These are phyloP conservation scores for Trissolcus brochymenae DNA, from an alignment of 2,888 invertebrate species.

Conservation along the genomic window DNA sequence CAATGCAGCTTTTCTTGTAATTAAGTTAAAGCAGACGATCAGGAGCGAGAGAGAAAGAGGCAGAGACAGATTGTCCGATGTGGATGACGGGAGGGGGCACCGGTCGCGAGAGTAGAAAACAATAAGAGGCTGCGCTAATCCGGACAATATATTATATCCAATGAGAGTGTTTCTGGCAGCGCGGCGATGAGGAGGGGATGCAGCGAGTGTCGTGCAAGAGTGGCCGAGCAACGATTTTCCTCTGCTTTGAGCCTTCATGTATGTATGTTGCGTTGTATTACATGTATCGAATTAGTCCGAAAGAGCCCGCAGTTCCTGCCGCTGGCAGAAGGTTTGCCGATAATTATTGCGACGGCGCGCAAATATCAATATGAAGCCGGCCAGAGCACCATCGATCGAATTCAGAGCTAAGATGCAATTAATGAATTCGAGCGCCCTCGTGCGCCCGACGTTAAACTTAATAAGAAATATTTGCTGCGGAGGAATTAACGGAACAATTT, in stretches of 20 bases:
- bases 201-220: conserved; percentile 56
- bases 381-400: conserved; percentile 72
- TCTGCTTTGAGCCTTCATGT: conserved; percentile 38
- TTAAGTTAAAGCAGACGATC: conserved; percentile 74
- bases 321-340: conserved; percentile 56
- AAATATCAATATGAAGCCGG: conserved; percentile 68
- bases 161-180: conserved; percentile 72
- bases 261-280: conserved; percentile 50
- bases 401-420: conserved; percentile 72
- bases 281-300: conserved; percentile 52
- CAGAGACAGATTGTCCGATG: conserved; percentile 37
- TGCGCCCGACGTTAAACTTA: conserved; percentile 66
- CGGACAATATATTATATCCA: conserved; percentile 74
- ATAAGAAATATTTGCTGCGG: conserved; percentile 65
- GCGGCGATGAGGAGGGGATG: conserved; percentile 26
- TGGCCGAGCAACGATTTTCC: conserved; percentile 57
- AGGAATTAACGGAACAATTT: conserved; percentile 32
- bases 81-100: conserved; percentile 27
- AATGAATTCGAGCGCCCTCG: conserved; percentile 72
- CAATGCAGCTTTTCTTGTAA: conserved; percentile 73
- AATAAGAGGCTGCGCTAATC: conserved; percentile 75
- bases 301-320: conserved; percentile 22
- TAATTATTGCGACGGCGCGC: conserved; percentile 70
- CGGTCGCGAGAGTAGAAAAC: conserved; percentile 73
- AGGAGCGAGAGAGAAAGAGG: conserved; percentile 42